phyloP scores from a whole-genome alignment of 2,888 invertebrate genomes.

The Sycophila texana region DNA sequence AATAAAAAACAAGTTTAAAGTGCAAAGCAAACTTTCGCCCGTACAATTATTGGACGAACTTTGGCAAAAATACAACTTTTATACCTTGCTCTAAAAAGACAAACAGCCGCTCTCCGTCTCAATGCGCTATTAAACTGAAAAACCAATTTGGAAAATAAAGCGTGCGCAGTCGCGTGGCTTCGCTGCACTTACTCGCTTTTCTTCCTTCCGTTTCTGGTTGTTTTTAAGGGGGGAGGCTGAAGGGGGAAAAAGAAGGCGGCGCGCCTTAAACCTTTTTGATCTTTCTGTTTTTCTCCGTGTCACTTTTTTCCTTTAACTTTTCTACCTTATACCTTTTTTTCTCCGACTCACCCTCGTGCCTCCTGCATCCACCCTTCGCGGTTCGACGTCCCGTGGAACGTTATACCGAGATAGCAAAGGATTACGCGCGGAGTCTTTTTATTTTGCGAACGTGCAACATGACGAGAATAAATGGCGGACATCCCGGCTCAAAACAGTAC shows the following conservation, averaged over 20 bases:
- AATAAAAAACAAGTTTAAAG: too few relatives aligned
- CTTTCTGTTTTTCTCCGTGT: conserved; percentile 41
- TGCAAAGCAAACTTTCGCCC: too few relatives aligned
- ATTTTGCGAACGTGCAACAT: conserved; percentile 64
- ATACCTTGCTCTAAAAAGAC: too few relatives aligned
- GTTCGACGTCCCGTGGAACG: conserved; percentile 66
- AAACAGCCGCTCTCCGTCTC: too few relatives aligned
- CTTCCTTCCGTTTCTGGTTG: conserved; percentile 47
- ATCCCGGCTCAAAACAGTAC: conserved; percentile 56
- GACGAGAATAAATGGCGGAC: conserved; percentile 72
- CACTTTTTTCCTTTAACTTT: conserved; percentile 38
- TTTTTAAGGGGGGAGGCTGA: neutral
- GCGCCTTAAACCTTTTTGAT: conserved; percentile 46
- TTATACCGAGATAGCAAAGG: conserved; percentile 68
- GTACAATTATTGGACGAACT: too few relatives aligned
- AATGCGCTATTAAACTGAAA: too few relatives aligned
- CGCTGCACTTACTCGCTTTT: conserved; percentile 20
- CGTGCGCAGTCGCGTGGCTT: too few relatives aligned
- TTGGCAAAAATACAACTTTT: too few relatives aligned
- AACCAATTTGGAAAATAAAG: too few relatives aligned
- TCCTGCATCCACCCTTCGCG: conserved; percentile 58
- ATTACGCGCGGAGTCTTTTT: conserved; percentile 66
- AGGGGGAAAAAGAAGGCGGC: neutral
- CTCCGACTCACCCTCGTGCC: conserved; percentile 33
- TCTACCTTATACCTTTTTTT: conserved; percentile 61